Evolutionary conservation across 2,113 vertebrate species (phyloP).

Genomic region (Nerophis lumbriciformis): DNA sequence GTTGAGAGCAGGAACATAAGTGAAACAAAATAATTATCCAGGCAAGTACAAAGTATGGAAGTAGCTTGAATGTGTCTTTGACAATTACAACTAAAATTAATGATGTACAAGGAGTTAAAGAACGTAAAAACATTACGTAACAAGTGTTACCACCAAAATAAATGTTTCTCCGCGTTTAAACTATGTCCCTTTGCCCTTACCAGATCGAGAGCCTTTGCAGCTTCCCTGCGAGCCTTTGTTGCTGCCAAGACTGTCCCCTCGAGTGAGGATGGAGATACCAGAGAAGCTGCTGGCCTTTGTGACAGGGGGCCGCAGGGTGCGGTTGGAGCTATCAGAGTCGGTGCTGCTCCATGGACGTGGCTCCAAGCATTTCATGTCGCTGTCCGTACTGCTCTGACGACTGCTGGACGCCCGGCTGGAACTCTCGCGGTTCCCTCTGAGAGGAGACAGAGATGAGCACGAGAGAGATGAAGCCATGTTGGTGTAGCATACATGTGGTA

Average conservation of each 20-base stretch:
- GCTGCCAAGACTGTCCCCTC: slow-evolving; percentile 92
- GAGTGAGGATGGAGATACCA: slow-evolving; percentile 95
- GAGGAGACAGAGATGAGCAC: slow-evolving; percentile 18
- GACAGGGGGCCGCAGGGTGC: slow-evolving; percentile 86
- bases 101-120: too few relatives aligned
- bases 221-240: slow-evolving; percentile 82
- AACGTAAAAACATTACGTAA: too few relatives aligned
- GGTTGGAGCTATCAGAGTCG: slow-evolving; percentile 89
- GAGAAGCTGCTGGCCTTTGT: slow-evolving; percentile 99
- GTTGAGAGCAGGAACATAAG: too few relatives aligned
- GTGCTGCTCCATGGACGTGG: slow-evolving; percentile 99
- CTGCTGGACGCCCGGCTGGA: slow-evolving; percentile 88
- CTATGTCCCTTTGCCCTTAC: slow-evolving; percentile 50
- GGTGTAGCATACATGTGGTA: slow-evolving; percentile 1
- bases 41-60: too few relatives aligned
- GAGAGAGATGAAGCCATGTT: slow-evolving; percentile 14
- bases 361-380: slow-evolving; percentile 91
- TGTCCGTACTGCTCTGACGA: slow-evolving; percentile 98
- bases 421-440: slow-evolving; percentile 86
- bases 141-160: too few relatives aligned
- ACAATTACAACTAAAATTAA: too few relatives aligned
- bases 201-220: slow-evolving; percentile 83
- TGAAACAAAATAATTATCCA: too few relatives aligned
- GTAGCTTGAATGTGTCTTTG: too few relatives aligned
- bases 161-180: too few relatives aligned